phyloP scores from a whole-genome alignment of 2,113 vertebrate genomes.

The Oplegnathus fasciatus region DNA sequence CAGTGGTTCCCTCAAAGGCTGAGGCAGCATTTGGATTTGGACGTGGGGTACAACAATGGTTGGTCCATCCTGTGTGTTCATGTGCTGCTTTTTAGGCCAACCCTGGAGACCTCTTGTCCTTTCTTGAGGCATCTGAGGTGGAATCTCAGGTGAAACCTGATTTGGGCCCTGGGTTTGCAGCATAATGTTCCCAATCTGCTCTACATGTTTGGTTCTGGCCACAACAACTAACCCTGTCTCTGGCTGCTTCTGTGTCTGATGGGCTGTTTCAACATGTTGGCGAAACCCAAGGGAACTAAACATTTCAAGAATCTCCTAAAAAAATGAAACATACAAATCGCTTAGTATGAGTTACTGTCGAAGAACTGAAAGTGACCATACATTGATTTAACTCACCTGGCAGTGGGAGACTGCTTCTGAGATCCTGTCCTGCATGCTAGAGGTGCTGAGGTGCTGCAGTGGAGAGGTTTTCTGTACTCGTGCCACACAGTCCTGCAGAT shows the following conservation, averaged over 20 bases:
- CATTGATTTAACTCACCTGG: conserved; percentile 26
- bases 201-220: conserved; percentile 57
- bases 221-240: conserved; percentile 47
- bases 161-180: conserved; percentile 24
- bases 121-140: neutral
- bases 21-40: conserved; percentile 18
- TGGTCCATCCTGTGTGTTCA: conserved; percentile 11
- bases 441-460: conserved; percentile 44
- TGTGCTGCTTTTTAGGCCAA: neutral
- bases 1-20: neutral
- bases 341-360: neutral
- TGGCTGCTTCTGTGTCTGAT: conserved; percentile 24
- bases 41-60: neutral
- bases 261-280: neutral
- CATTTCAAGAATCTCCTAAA: conserved; percentile 54
- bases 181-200: conserved; percentile 36
- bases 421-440: conserved; percentile 6
- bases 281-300: conserved; percentile 38
- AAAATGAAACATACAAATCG: neutral
- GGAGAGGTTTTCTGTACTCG: conserved; percentile 37
- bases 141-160: conserved; percentile 4
- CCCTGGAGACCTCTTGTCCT: neutral
- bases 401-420: conserved; percentile 29
- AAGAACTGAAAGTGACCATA: neutral
- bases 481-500: conserved; percentile 36